phyloP scores from a whole-genome alignment of 2,888 invertebrate genomes.

The Lumbricus terrestris region DNA sequence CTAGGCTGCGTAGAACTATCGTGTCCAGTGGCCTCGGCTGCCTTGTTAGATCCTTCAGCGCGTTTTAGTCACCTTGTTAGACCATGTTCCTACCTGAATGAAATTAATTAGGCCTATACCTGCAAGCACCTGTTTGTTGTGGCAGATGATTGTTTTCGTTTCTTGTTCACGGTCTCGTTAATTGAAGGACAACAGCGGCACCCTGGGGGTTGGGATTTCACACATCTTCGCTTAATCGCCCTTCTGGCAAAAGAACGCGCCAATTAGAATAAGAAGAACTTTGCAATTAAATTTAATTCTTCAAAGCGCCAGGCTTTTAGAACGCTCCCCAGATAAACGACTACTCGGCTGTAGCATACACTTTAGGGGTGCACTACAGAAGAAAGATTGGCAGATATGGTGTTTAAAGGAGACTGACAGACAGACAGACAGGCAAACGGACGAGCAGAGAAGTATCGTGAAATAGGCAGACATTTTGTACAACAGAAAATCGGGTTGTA shows the following conservation, averaged over 20 bases:
- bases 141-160: neutral
- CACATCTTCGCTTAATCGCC: neutral
- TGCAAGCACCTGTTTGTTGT: neutral
- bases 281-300: neutral
- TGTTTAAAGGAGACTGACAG: too few relatives aligned
- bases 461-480: neutral
- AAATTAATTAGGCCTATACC: constrained; percentile 3
- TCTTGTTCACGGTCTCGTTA: neutral
- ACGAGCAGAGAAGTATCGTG: neutral
- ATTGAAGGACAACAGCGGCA: neutral
- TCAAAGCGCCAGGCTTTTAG: neutral
- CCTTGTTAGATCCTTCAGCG: neutral
- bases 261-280: neutral
- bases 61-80: neutral
- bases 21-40: neutral
- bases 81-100: neutral
- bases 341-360: neutral
- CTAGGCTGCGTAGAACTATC: neutral
- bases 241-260: neutral
- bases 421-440: too few relatives aligned
- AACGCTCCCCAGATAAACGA: neutral
- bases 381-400: too few relatives aligned
- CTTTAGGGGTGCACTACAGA: neutral
- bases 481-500: neutral
- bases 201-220: neutral